These are phyloP conservation scores for Sinocyclocheilus anshuiensis DNA, from an alignment of 2,113 vertebrate genomes.

Conservation along the genomic window DNA sequence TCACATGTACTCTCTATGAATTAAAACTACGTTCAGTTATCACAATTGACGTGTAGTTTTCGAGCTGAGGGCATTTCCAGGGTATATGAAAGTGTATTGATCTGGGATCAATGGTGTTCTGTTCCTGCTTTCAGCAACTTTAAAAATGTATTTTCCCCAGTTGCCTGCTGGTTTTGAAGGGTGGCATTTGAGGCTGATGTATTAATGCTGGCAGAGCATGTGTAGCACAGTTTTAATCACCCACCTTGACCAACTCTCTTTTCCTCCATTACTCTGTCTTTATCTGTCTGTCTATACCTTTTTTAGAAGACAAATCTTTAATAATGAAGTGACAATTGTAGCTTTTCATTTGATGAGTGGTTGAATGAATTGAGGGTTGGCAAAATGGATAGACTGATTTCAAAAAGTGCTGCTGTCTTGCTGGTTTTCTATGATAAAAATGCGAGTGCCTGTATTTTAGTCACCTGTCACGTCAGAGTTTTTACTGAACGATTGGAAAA, in stretches of 20 bases:
- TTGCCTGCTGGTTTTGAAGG: conserved; percentile 8
- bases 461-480: background rate
- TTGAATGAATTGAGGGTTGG: background rate
- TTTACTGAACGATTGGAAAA: background rate
- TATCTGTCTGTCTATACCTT: background rate
- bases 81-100: background rate
- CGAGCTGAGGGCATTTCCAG: background rate
- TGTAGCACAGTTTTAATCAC: background rate
- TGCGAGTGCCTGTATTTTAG: background rate
- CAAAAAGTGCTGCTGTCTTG: background rate
- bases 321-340: background rate
- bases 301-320: background rate
- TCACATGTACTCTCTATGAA: background rate
- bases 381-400: background rate
- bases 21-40: background rate
- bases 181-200: background rate
- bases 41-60: background rate
- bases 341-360: background rate
- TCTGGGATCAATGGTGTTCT: background rate
- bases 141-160: background rate
- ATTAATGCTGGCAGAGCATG: background rate
- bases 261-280: background rate
- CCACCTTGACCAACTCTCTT: background rate
- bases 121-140: background rate
- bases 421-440: conserved; percentile 6